Percentiles rank a stretch among this genome's conserved stretches.
phyloP scores from a whole-genome alignment of 2,113 vertebrate genomes.

The Epinephelus cyanopodus region DNA sequence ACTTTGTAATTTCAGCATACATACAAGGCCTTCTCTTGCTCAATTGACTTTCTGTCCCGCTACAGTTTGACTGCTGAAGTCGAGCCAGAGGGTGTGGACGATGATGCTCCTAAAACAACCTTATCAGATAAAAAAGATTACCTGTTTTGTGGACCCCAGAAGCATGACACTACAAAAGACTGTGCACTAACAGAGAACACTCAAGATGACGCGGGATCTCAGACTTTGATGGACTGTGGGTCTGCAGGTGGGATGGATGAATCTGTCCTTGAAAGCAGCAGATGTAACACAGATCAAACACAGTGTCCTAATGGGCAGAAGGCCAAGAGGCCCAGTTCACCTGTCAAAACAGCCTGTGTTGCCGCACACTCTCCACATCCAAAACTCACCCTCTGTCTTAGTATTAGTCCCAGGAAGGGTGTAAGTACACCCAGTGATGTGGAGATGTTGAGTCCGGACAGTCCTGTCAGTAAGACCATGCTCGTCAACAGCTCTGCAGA shows the following conservation, averaged over 20 bases:
- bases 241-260: constrained; percentile 27
- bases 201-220: constrained; percentile 42
- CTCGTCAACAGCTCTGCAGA: constrained; percentile 36
- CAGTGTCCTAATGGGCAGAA: constrained; percentile 69
- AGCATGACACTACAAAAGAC: constrained; percentile 36
- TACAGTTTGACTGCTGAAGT: constrained; percentile 57
- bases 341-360: constrained; percentile 54
- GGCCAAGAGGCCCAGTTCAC: constrained; percentile 63
- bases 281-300: constrained; percentile 20
- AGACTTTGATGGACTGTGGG: constrained; percentile 50
- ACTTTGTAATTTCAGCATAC: background rate
- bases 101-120: constrained; percentile 27
- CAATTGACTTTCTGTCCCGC: constrained; percentile 6
- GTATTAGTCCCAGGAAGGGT: constrained; percentile 53
- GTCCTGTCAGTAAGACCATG: constrained; percentile 59
- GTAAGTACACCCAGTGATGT: constrained; percentile 63
- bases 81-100: constrained; percentile 31
- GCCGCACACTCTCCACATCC: constrained; percentile 44
- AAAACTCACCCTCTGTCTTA: constrained; percentile 57
- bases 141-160: constrained; percentile 19
- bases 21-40: background rate
- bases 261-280: background rate
- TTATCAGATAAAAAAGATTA: constrained; percentile 41
- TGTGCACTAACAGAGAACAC: background rate
- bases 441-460: constrained; percentile 83